Evolutionary conservation across 2,797 vertebrate species (phyloP).

Genomic region (Squalus acanthias): DNA sequence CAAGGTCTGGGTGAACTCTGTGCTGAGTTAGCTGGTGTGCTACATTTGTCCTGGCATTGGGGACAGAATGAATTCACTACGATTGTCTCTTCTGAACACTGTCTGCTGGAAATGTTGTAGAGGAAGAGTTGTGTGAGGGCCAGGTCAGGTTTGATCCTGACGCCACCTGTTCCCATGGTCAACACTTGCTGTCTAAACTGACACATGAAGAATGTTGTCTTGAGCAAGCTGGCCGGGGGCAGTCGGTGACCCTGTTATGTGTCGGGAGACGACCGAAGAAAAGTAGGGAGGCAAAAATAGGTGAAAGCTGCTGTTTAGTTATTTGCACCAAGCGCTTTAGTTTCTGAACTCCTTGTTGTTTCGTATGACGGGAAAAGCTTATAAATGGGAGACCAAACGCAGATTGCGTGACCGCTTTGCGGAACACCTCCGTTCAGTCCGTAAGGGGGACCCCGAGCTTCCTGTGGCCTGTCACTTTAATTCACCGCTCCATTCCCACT

Average conservation of each 20-base stretch:
- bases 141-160: not conserved
- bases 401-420: too few relatives aligned
- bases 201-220: not conserved
- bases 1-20: too few relatives aligned
- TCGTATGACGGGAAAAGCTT: too few relatives aligned
- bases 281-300: slow-evolving; percentile 43
- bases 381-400: too few relatives aligned
- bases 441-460: too few relatives aligned
- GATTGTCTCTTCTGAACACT: not conserved
- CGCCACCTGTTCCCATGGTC: not conserved
- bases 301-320: slow-evolving; percentile 47
- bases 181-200: not conserved
- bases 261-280: slow-evolving; percentile 4
- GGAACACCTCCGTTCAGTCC: too few relatives aligned
- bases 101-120: not conserved
- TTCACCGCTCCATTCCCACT: too few relatives aligned
- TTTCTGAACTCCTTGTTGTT: slow-evolving; percentile 38
- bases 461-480: too few relatives aligned
- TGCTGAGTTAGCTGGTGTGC: not conserved
- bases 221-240: not conserved
- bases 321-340: slow-evolving; percentile 47
- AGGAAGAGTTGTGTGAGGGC: not conserved
- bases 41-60: not conserved
- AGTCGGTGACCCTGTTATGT: slow-evolving; percentile 41
- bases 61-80: not conserved